Base-by-base conservation (phyloP, 2,888 invertebrate species). In the Allacma fusca region DNA sequence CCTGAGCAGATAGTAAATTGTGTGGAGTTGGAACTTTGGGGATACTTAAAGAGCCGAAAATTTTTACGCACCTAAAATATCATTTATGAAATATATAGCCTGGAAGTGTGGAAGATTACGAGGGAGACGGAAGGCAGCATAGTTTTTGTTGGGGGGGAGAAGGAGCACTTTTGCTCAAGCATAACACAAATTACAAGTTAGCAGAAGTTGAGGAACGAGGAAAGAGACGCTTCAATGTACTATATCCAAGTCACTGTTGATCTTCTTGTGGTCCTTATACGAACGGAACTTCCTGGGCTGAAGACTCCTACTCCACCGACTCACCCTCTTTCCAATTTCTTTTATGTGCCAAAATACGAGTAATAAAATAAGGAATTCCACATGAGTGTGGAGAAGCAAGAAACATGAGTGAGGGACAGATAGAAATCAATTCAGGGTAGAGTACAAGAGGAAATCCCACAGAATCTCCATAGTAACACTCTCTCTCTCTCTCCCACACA, bases 301-400 rank as follows among this genome's bases (percentile, higher is more conserved):
- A 24, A 24, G 23, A 9, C 4, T 50, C 59, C 13, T 21, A 13
- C 57, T 28, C 24, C 43, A 70, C n/a, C n/a, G 28, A 21, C 72
- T 69, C 75, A 75, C 75, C 75, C 75, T 75, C 75, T 68, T 75
- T 29, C 75, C 81, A 80, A 81, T 81, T 79, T 80, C 81, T 82
- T 83, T 83, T 82, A 83, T 83, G 83, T 81, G 83, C 79, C 79
- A 81, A 83, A 81, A 81, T 82, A 81, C 81, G 79, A 81, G 82
- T 83, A 83, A 83, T 83, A 83, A 83, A 83, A 83, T 83, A 82
- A 83, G 83, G 83, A 83, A 83, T 83, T 83, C 81, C 81, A 81
- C 80, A 80, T 82, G 79, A 82, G 80, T 78, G 50, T 50, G 67
- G 75, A 77, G 81, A 78, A 73, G 21, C 50, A n/a, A 76, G 71